phyloP scores from a whole-genome alignment of 2,888 invertebrate species.

The Tetragonula carbonaria region DNA sequence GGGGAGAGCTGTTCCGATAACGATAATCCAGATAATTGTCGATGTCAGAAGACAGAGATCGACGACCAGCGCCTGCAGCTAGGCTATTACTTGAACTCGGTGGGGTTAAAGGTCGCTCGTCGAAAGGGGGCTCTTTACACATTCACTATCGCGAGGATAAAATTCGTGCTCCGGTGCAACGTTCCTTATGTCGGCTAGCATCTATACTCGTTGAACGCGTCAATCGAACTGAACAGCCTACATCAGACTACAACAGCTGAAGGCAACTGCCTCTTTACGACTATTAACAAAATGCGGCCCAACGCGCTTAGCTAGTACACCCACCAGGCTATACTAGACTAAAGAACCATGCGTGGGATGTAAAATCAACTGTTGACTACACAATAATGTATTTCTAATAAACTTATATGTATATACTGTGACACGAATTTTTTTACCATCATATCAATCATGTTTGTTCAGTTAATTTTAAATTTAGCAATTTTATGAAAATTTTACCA shows the following conservation, averaged over 20 bases:
- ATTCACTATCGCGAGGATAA: constrained; percentile 46
- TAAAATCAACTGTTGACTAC: constrained; percentile 35
- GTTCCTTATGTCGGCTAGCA: constrained; percentile 19
- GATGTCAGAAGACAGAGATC: constrained; percentile 46
- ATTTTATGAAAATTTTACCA: neutral
- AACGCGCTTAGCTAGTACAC: constrained; percentile 43
- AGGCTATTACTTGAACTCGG: constrained; percentile 49
- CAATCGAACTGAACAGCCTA: constrained; percentile 46
- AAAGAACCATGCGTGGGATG: constrained; percentile 73
- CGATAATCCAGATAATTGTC: constrained; percentile 56
- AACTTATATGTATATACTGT: neutral
- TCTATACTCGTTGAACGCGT: constrained; percentile 51
- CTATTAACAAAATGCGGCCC: constrained; percentile 52
- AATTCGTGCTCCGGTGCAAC: constrained; percentile 27
- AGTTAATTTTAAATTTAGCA: neutral
- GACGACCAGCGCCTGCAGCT: constrained; percentile 56
- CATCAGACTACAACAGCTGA: constrained; percentile 33
- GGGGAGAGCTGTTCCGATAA: constrained; percentile 34
- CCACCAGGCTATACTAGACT: constrained; percentile 22
- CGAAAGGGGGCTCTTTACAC: constrained; percentile 44
- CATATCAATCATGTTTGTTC: neutral
- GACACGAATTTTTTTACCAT: neutral
- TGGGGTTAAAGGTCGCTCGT: constrained; percentile 61
- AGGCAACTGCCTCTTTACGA: constrained; percentile 46
- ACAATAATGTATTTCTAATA: neutral